These are phyloP conservation scores for Pachycephus smyrnensis DNA, from an alignment of 2,888 invertebrate genomes.

Conservation along the genomic window DNA sequence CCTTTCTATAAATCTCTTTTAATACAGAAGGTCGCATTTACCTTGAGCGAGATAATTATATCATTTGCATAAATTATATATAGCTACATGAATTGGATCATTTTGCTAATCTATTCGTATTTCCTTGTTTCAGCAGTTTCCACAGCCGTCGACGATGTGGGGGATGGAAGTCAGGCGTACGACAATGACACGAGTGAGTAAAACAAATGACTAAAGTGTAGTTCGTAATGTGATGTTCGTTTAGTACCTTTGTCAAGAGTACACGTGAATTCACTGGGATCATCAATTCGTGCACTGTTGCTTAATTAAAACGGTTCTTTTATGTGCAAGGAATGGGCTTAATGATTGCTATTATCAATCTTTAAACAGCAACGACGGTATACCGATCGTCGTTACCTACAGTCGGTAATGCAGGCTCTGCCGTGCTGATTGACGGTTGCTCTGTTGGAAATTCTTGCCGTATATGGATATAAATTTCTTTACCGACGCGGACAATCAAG, in stretches of 20 bases:
- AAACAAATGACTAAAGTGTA: neutral
- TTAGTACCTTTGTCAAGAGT: neutral
- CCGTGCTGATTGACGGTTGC: too few species aligned
- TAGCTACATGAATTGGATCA: neutral
- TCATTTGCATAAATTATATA: neutral
- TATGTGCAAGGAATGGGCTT: neutral
- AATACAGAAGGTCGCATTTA: neutral
- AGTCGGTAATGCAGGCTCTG: neutral
- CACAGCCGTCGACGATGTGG: conserved; percentile 57
- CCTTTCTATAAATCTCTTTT: neutral
- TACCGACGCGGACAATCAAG: conserved; percentile 15
- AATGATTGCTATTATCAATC: too few species aligned
- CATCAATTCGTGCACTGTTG: neutral
- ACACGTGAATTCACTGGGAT: neutral
- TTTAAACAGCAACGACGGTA: too few species aligned
- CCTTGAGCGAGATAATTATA: neutral
- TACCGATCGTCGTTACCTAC: neutral
- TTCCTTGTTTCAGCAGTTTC: conserved; percentile 53
- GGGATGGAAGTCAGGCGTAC: conserved; percentile 49
- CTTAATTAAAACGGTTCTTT: neutral
- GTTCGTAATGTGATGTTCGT: neutral
- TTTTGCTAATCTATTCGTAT: neutral
- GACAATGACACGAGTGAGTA: conserved; percentile 61
- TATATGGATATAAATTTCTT: conserved; percentile 15
- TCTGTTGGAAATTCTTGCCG: conserved; percentile 7